phyloP scores from a whole-genome alignment of 1,140 invertebrate species.

The Drosophila subpulchrella region DNA sequence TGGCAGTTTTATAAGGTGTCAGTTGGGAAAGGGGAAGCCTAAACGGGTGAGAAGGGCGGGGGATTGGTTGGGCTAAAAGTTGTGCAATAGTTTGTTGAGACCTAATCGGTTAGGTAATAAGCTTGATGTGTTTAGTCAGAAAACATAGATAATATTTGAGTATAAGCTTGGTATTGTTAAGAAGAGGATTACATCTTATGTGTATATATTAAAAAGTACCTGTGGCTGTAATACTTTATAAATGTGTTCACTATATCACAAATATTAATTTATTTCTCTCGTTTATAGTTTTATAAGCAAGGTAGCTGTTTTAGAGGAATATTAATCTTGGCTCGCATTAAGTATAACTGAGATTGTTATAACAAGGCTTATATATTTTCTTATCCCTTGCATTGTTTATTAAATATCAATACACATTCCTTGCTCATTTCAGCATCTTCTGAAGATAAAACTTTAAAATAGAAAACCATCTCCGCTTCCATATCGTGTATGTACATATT shows the following conservation, averaged over 20 bases:
- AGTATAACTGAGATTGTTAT: not conserved
- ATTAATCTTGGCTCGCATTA: not conserved
- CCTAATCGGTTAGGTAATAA: not conserved
- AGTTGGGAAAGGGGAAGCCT: constrained; percentile 1
- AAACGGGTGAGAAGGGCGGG: not conserved
- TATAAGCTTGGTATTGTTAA: too few relatives aligned
- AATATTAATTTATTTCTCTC: too few relatives aligned
- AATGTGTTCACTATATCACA: too few relatives aligned
- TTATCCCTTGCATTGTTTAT: constrained; percentile 12
- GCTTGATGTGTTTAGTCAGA: too few relatives aligned
- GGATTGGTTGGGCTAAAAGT: constrained; percentile 1
- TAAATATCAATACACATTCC: constrained; percentile 1
- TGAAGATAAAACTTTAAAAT: not conserved
- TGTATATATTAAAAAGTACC: too few relatives aligned
- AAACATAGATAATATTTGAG: too few relatives aligned
- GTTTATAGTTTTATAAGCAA: too few relatives aligned
- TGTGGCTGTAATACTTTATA: too few relatives aligned
- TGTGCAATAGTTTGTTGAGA: constrained; percentile 12
- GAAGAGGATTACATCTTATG: too few relatives aligned
- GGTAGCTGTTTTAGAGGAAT: too few relatives aligned
- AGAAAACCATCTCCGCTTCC: not conserved
- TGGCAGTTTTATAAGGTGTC: constrained; percentile 73
- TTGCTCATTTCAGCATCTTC: constrained; percentile 29
- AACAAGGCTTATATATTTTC: not conserved
- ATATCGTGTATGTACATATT: constrained; percentile 53